These are phyloP conservation scores for Drosophila pectinifera DNA, from an alignment of 1,140 invertebrate genomes.

Conservation along the genomic window DNA sequence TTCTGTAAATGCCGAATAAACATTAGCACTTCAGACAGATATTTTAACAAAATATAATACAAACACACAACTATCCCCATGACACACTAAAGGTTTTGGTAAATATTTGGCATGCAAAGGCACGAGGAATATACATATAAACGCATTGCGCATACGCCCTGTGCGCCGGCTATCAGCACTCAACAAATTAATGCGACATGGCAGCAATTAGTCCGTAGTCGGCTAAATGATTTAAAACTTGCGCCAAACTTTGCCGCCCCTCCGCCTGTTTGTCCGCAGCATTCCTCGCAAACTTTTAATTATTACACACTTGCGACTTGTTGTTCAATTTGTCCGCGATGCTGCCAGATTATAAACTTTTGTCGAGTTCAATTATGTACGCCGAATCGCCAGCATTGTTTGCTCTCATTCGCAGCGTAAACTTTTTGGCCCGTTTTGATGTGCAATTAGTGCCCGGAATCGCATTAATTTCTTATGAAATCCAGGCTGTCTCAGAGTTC, in stretches of 20 bases:
- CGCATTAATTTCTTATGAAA: constrained; percentile 9
- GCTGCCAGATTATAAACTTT: constrained; percentile 76
- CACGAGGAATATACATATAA: not conserved
- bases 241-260: constrained; percentile 51
- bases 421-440: constrained; percentile 38
- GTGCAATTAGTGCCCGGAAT: constrained; percentile 35
- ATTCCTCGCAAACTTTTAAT: constrained; percentile 70
- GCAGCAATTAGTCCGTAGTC: constrained; percentile 61
- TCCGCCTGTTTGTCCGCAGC: constrained; percentile 14
- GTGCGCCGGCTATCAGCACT: constrained; percentile 21
- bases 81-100: not conserved
- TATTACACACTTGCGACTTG: constrained; percentile 71
- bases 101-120: not conserved
- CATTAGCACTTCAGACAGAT: not conserved
- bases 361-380: constrained; percentile 72
- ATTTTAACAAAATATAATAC: not conserved
- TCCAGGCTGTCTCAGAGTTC: not conserved
- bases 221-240: constrained; percentile 74
- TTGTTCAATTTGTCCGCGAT: constrained; percentile 74
- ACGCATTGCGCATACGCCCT: constrained; percentile 56
- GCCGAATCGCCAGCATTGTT: constrained; percentile 34
- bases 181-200: constrained; percentile 40
- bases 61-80: not conserved
- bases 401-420: constrained; percentile 32
- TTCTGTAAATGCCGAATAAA: not conserved